Evolutionary conservation across 2,797 vertebrate species (phyloP).

Genomic region (Salmo trutta): DNA sequence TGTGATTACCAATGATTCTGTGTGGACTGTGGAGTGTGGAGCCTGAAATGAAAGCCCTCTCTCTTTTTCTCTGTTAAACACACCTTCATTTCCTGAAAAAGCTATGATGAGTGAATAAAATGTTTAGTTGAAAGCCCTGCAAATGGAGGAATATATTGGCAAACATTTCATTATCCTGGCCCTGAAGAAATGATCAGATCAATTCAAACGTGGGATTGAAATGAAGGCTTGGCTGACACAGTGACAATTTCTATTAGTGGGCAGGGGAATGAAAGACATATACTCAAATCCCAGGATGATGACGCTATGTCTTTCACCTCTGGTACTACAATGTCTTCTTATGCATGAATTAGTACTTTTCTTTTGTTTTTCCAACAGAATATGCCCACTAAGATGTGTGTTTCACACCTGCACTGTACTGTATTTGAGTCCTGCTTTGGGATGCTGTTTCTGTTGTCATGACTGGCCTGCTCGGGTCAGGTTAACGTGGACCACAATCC

Average conservation of each 20-base stretch:
- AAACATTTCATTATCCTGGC: slow-evolving; percentile 58
- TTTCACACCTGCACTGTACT: slow-evolving; percentile 7
- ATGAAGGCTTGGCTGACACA: slow-evolving; percentile 49
- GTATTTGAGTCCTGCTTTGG: slow-evolving; percentile 25
- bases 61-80: slow-evolving; percentile 29
- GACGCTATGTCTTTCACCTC: slow-evolving; percentile 46
- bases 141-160: slow-evolving; percentile 34
- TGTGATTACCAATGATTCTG: not conserved
- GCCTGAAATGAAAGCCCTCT: not conserved
- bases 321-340: slow-evolving; percentile 31
- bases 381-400: slow-evolving; percentile 4
- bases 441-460: slow-evolving; percentile 33
- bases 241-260: slow-evolving; percentile 56
- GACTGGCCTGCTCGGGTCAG: too few relatives aligned
- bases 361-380: slow-evolving; percentile 28
- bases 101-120: slow-evolving; percentile 32
- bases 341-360: slow-evolving; percentile 42
- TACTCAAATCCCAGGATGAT: slow-evolving; percentile 61
- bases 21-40: slow-evolving; percentile 8
- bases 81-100: slow-evolving; percentile 25
- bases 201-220: slow-evolving; percentile 57
- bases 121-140: slow-evolving; percentile 44
- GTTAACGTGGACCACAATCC: too few relatives aligned
- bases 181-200: slow-evolving; percentile 47
- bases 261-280: slow-evolving; percentile 59